Conservation (phyloP, 1,140 invertebrate species). For the Calephelis nemesis region DNA sequence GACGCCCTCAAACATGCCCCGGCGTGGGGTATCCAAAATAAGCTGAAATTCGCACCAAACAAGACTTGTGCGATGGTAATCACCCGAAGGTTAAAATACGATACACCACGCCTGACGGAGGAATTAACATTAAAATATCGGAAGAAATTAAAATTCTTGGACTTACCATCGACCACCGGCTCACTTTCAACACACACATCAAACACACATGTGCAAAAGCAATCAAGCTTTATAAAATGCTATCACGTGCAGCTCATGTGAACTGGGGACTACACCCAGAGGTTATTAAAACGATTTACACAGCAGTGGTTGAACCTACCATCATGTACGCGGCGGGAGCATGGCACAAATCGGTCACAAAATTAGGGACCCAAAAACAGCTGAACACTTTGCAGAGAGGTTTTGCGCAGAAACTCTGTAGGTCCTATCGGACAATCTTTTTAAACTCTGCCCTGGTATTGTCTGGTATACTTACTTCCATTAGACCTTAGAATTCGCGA, state of each 20-base stretch:
- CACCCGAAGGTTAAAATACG: conserved; percentile 6
- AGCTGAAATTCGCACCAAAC: conserved; percentile 19
- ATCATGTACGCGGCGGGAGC: conserved; percentile 23
- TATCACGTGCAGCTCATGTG: conserved; percentile 23
- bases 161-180: not conserved
- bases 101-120: not conserved
- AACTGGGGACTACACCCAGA: conserved; percentile 32
- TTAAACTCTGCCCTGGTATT: too few relatives aligned
- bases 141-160: conserved; percentile 14
- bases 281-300: conserved; percentile 34
- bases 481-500: too few relatives aligned
- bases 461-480: too few relatives aligned
- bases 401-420: too few relatives aligned
- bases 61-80: conserved; percentile 21
- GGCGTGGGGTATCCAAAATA: conserved; percentile 21
- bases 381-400: too few relatives aligned
- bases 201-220: conserved; percentile 11
- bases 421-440: too few relatives aligned
- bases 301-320: conserved; percentile 33
- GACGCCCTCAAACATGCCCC: not conserved
- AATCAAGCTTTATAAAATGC: conserved; percentile 26
- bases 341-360: too few relatives aligned
- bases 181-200: conserved; percentile 30
- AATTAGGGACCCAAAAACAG: too few relatives aligned
- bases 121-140: not conserved